Percentiles rank a stretch among this genome's conserved stretches.
These are phyloP conservation scores for Hypercompe scribonia DNA, from an alignment of 2,888 invertebrate genomes.

Conservation along the genomic window DNA sequence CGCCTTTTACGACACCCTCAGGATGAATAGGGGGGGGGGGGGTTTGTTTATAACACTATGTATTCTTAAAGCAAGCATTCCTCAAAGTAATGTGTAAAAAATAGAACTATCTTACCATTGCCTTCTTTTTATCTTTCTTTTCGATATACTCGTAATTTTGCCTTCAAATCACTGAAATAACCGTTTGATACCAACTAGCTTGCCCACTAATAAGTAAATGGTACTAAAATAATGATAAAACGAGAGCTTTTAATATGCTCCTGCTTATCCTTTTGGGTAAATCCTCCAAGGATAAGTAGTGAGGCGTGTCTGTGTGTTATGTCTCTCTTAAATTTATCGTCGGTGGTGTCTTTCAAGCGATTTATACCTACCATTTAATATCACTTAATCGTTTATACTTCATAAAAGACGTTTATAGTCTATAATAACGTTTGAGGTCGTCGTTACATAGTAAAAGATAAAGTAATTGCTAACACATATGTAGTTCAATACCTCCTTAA, in stretches of 20 bases:
- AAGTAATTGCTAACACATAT: constrained; percentile 17
- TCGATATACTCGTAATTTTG: neutral
- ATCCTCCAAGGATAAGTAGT: neutral
- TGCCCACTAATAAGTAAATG: neutral
- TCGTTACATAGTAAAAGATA: constrained; percentile 6
- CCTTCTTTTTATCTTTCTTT: neutral
- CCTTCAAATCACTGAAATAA: neutral
- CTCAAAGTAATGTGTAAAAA: neutral
- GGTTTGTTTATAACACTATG: too few relatives aligned
- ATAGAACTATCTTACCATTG: neutral
- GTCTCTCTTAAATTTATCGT: neutral
- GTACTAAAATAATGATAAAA: neutral
- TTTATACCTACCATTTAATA: constrained; percentile 29
- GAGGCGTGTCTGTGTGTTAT: neutral
- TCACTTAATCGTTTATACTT: constrained; percentile 21
- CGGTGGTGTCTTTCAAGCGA: constrained; percentile 1
- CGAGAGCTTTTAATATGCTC: neutral
- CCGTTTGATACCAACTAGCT: neutral
- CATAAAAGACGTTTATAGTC: constrained; percentile 41
- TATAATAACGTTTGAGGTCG: constrained; percentile 45
- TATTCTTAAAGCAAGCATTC: too few relatives aligned
- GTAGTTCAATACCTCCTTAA: constrained; percentile 33
- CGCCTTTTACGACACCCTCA: too few relatives aligned
- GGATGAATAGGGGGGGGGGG: too few relatives aligned
- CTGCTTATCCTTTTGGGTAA: neutral